These are phyloP conservation scores for Etheostoma cragini DNA, from an alignment of 2,113 vertebrate species.

Conservation along the genomic window DNA sequence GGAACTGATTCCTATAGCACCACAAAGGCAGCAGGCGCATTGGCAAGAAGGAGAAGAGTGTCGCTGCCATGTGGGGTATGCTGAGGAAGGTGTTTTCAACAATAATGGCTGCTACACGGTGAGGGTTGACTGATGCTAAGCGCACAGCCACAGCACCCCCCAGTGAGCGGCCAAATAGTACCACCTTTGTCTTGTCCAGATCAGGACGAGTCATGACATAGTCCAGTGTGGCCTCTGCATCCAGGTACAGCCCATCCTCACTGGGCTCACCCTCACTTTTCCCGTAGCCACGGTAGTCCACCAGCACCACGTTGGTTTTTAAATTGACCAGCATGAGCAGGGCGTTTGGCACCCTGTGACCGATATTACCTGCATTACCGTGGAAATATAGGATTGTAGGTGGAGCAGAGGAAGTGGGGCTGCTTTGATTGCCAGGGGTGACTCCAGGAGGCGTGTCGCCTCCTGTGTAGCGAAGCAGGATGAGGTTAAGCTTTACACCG, in stretches of 20 bases:
- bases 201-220: conserved; percentile 97
- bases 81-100: conserved; percentile 99
- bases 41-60: conserved; percentile 97
- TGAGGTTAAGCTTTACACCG: conserved; percentile 94
- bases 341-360: conserved; percentile 96
- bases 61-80: conserved; percentile 98
- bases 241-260: conserved; percentile 93
- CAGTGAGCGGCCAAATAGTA: conserved; percentile 97
- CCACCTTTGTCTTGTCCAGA: conserved; percentile 97
- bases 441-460: conserved; percentile 80
- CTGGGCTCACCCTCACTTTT: conserved; percentile 97
- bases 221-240: conserved; percentile 95
- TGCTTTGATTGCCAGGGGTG: conserved; percentile 80
- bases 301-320: conserved; percentile 94
- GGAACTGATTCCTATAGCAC: conserved; percentile 99
- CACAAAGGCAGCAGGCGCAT: conserved; percentile 96
- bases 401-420: conserved; percentile 78
- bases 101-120: conserved; percentile 94
- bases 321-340: conserved; percentile 98
- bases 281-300: conserved; percentile 98
- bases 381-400: conserved; percentile 98
- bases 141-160: conserved; percentile 96
- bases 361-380: conserved; percentile 97
- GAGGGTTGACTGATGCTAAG: conserved; percentile 94
- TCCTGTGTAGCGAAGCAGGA: conserved; percentile 94